Evolutionary conservation across 1,140 invertebrate genomes (phyloP).

Genomic region (Ceratitis capitata): DNA sequence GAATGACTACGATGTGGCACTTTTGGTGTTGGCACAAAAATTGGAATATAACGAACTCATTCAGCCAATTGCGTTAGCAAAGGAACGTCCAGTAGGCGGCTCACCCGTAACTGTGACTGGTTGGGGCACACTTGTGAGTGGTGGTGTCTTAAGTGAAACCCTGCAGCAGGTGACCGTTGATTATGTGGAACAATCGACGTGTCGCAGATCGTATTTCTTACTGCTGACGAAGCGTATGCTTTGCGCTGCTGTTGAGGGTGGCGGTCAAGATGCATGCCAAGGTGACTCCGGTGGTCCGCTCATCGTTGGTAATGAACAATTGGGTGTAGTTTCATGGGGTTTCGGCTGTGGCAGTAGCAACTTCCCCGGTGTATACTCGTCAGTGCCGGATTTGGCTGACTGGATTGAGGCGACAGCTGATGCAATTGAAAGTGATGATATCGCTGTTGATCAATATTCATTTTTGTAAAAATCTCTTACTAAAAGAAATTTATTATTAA

Average conservation of each 20-base stretch:
- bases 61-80: conserved; percentile 53
- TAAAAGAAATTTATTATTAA: no score
- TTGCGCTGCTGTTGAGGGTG: conserved; percentile 66
- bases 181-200: conserved; percentile 49
- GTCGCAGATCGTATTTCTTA: conserved; percentile 49
- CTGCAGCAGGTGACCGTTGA: conserved; percentile 54
- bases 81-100: conserved; percentile 47
- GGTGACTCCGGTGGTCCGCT: conserved; percentile 67
- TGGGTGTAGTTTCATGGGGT: conserved; percentile 73
- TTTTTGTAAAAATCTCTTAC: background rate
- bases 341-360: conserved; percentile 69
- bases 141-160: conserved; percentile 45
- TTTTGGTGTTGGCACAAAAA: conserved; percentile 52
- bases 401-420: conserved; percentile 58
- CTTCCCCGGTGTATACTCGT: conserved; percentile 76
- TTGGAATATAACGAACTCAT: conserved; percentile 49
- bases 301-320: conserved; percentile 61
- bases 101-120: conserved; percentile 53
- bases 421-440: background rate
- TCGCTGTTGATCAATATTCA: background rate
- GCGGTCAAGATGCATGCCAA: conserved; percentile 69
- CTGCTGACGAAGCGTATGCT: conserved; percentile 68
- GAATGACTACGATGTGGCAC: conserved; percentile 56
- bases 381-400: conserved; percentile 67
- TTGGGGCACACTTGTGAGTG: conserved; percentile 54